Evolutionary conservation across 2,797 vertebrate species (phyloP), one percentile per base, ranked within the genome.

Genomic region (Oophaga sylvatica): DNA sequence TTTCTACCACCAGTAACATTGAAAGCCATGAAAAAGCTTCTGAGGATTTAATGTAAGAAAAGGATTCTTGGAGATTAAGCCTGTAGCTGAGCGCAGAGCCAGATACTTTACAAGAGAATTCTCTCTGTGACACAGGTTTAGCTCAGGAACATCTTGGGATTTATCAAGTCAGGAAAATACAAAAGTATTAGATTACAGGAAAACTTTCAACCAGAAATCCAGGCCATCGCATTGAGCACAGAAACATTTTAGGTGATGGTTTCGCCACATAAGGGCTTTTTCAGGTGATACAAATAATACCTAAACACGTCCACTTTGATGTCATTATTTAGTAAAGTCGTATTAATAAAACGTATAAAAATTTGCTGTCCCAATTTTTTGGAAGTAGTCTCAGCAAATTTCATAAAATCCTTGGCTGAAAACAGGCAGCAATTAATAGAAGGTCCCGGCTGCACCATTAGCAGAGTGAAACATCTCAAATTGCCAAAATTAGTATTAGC

Each of bases 11-110:
- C 11, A 5, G 60, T 2, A 65, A 45, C 78, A 63, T 80, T 60
- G 29, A 41, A 84, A 88, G 48, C 56, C 12, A 10, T 53, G 48
- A 83, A 56, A 76, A 83, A 78, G 73, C 83, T 75, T 60, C 67
- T 29, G 31, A 31, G 11, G 81, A n/a, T 77, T 88, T 80, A 84
- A 62, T 73, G 76, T 84, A 80, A 80, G 75, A 67, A 17, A 71
- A 80, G 75, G 87, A 83, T 87, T 77, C 48, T 31, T 35, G 16
- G 63, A 87, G 81, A 78, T 87, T 83, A 87, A 41, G 71, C 79
- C 48, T 79, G 60, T 62, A 45, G 81, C 26, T 79, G 73, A 77
- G 81, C 70, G 48, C 60, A 83, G 68, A 87, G 71, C 62, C 77
- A 57, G 22, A 22, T 20, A 53, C 53, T 87, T 84, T 63, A 57